Evolutionary conservation across 2,113 vertebrate genomes (phyloP).

Genomic region (human): GRCh38 chr1:243850001-243850500

Average conservation of each 20-base stretch:
- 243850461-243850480: neutral
- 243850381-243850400: constrained; percentile 76
- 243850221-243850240: constrained; percentile 65
- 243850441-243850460: neutral
- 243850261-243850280: constrained; percentile 72
- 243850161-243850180: constrained; percentile 78
- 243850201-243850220: constrained; percentile 61
- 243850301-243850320: constrained; percentile 44
- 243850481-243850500: neutral
- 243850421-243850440: constrained; percentile 49
- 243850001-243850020: neutral
- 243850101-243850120: constrained; percentile 74
- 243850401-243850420: constrained; percentile 67
- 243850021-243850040: constrained; percentile 76
- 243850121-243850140: constrained; percentile 77
- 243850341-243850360: constrained; percentile 46
- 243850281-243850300: constrained; percentile 71
- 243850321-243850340: neutral
- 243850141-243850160: constrained; percentile 79
- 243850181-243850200: constrained; percentile 67
- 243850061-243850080: constrained; percentile 73
- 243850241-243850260: constrained; percentile 60
- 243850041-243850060: constrained; percentile 76
- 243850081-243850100: constrained; percentile 76
- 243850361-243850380: constrained; percentile 77